Percentiles rank a stretch among this genome's conserved stretches.
These are phyloP conservation scores for Hipposideros armiger DNA, from an alignment of 2,113 vertebrate species.

Conservation along the genomic window DNA sequence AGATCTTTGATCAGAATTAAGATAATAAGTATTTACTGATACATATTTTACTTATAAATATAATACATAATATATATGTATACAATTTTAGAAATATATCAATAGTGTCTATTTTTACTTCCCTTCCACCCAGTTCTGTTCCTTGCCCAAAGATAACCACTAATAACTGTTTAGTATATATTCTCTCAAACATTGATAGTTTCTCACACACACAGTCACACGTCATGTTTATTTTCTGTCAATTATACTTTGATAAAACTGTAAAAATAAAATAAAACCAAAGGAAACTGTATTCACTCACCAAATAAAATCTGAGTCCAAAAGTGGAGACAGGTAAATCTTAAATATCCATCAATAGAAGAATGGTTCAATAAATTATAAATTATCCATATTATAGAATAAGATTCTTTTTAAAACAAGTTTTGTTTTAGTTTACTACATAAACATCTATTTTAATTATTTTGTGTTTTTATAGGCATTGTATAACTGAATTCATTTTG, in stretches of 20 bases:
- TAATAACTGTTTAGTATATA: not conserved
- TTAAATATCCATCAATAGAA: slow-evolving; percentile 28
- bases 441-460: not conserved
- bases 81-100: slow-evolving; percentile 2
- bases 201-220: not conserved
- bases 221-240: not conserved
- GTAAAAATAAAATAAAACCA: slow-evolving; percentile 16
- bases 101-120: slow-evolving; percentile 37
- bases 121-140: not conserved
- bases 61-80: not conserved
- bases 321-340: not conserved
- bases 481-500: slow-evolving; percentile 40
- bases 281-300: not conserved
- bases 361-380: not conserved
- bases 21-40: not conserved
- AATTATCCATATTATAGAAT: not conserved
- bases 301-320: not conserved
- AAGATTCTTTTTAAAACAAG: slow-evolving; percentile 31
- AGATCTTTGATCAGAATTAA: slow-evolving; percentile 12
- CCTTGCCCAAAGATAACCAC: not conserved
- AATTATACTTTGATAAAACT: not conserved
- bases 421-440: slow-evolving; percentile 45
- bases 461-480: slow-evolving; percentile 19
- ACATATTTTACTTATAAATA: not conserved
- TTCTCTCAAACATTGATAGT: slow-evolving; percentile 13